Conservation (phyloP, 2,113 vertebrate genomes). For the Antechinus flavipes region DNA sequence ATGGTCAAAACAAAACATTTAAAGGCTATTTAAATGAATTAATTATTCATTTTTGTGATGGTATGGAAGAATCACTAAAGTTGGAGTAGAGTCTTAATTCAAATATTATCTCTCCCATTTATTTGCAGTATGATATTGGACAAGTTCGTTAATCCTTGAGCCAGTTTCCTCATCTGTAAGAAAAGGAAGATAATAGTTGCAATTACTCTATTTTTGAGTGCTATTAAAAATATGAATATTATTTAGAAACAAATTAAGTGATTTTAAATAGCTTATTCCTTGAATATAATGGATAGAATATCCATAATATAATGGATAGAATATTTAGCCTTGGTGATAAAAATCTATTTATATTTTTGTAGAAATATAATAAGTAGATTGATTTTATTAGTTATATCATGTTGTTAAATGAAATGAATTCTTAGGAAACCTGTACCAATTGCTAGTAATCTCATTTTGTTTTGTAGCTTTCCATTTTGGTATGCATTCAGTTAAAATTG, state of each 20-base stretch:
- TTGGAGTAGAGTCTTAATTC: no score
- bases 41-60: background rate
- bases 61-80: background rate
- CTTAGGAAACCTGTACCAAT: background rate
- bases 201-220: background rate
- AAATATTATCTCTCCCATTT: background rate
- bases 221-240: background rate
- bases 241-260: background rate
- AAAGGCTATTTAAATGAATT: background rate
- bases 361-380: background rate
- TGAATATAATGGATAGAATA: slow-evolving; percentile 1
- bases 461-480: background rate
- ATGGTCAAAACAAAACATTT: background rate
- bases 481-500: background rate
- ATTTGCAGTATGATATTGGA: background rate
- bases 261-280: slow-evolving; percentile 7
- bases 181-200: background rate
- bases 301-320: no score
- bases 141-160: background rate
- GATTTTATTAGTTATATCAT: background rate
- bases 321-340: background rate
- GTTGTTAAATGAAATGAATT: background rate
- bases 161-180: background rate
- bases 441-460: background rate
- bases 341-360: background rate